A percentile compares a stretch with the other conserved stretches of the same genome.
Conservation (phyloP, 2,888 invertebrate genomes). For the Hipparchia semele region DNA sequence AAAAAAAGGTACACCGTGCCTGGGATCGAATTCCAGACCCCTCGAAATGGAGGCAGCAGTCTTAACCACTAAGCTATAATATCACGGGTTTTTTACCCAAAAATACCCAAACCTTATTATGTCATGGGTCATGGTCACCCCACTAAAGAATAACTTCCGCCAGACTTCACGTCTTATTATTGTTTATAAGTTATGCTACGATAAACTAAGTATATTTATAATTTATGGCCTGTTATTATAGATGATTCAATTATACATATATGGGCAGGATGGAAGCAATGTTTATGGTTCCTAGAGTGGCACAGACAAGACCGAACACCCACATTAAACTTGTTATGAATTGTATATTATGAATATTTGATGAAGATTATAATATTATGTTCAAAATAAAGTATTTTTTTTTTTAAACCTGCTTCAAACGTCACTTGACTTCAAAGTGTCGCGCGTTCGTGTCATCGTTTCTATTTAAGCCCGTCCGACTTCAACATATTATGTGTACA, state of each 20-base stretch:
- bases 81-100: too few species aligned
- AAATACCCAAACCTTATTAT: too few species aligned
- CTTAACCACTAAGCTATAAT: too few species aligned
- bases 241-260: slow-evolving; percentile 8
- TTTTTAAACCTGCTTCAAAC: too few species aligned
- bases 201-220: slow-evolving; percentile 26
- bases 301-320: neutral
- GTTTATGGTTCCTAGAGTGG: slow-evolving; percentile 7
- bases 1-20: too few species aligned
- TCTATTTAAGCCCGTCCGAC: too few species aligned
- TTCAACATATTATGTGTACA: too few species aligned
- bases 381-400: too few species aligned
- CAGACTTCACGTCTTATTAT: slow-evolving; percentile 32
- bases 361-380: neutral
- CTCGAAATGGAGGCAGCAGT: too few species aligned
- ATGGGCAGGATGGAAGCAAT: slow-evolving; percentile 20
- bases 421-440: too few species aligned
- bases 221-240: slow-evolving; percentile 19
- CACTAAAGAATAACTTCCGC: slow-evolving; percentile 34
- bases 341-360: neutral
- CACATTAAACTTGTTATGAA: neutral
- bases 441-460: too few species aligned
- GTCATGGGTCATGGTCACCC: slow-evolving; percentile 14
- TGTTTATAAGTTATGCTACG: slow-evolving; percentile 30
- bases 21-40: too few species aligned